phyloP scores from a whole-genome alignment of 2,113 vertebrate genomes.

The Eulacestoma nigropectus region DNA sequence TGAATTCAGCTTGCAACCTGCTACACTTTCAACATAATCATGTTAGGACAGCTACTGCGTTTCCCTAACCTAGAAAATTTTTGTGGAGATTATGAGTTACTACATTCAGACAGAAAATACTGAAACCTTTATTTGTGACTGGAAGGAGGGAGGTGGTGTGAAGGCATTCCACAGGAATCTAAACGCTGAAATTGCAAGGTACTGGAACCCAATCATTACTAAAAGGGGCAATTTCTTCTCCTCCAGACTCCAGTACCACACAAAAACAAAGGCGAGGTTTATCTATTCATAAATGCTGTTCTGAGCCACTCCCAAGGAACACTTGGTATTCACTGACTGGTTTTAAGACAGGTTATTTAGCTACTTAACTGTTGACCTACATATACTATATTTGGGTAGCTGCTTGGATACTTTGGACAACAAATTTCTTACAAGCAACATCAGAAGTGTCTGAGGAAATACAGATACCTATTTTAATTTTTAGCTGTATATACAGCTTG shows the following conservation, averaged over 20 bases:
- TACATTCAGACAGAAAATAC: neutral
- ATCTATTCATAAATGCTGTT: neutral
- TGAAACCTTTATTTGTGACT: neutral
- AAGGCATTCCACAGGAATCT: neutral
- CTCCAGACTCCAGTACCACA: neutral
- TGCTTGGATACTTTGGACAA: neutral
- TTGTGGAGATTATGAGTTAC: neutral
- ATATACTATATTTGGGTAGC: neutral
- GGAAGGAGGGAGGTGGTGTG: neutral
- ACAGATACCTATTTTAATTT: neutral
- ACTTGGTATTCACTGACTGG: neutral
- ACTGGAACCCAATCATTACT: neutral
- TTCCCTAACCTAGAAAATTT: neutral
- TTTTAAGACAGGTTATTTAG: constrained; percentile 18
- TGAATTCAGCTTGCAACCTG: neutral
- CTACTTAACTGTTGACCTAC: neutral
- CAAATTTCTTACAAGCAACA: neutral
- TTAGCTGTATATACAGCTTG: neutral
- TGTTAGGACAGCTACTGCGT: neutral
- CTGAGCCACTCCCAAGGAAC: neutral
- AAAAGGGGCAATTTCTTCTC: neutral
- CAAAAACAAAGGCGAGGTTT: constrained; percentile 20
- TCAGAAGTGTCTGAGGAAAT: neutral
- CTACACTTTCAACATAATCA: neutral
- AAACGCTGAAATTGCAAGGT: constrained; percentile 15